Evolutionary conservation across 2,797 vertebrate genomes (phyloP).

Genomic region (Oreochromis mossambicus): DNA sequence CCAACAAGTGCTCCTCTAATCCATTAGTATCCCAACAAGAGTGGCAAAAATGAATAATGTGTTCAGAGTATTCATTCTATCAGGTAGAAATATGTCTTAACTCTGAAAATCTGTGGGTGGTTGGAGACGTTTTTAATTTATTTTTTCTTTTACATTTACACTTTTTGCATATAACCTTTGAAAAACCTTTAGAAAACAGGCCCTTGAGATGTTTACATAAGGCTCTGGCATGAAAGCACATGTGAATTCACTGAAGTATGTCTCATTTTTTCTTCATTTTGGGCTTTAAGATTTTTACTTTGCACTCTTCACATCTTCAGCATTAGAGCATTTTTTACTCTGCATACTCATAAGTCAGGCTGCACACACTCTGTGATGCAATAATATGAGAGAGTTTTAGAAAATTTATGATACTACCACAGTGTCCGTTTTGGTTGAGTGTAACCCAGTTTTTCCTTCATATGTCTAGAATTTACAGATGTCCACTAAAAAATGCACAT

Average conservation of each 20-base stretch:
- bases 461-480: neutral
- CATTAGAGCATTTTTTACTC: neutral
- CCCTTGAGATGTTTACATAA: slow-evolving; percentile 37
- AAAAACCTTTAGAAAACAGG: slow-evolving; percentile 41
- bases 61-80: neutral
- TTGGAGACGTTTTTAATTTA: neutral
- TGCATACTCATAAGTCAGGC: neutral
- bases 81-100: neutral
- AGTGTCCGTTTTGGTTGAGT: neutral
- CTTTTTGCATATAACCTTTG: slow-evolving; percentile 55
- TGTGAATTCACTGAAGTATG: neutral
- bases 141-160: neutral
- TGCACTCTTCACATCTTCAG: neutral
- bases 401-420: neutral
- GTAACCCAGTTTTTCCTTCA: neutral
- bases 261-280: neutral
- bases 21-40: slow-evolving; percentile 41
- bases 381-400: neutral
- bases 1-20: slow-evolving; percentile 28
- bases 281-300: neutral
- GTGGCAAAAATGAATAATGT: slow-evolving; percentile 16
- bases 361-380: neutral
- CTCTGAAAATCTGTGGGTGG: slow-evolving; percentile 1
- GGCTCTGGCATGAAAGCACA: slow-evolving; percentile 1
- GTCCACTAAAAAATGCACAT: neutral